Conservation (phyloP, 1,140 invertebrate genomes). For the Hormaphis cornu region DNA sequence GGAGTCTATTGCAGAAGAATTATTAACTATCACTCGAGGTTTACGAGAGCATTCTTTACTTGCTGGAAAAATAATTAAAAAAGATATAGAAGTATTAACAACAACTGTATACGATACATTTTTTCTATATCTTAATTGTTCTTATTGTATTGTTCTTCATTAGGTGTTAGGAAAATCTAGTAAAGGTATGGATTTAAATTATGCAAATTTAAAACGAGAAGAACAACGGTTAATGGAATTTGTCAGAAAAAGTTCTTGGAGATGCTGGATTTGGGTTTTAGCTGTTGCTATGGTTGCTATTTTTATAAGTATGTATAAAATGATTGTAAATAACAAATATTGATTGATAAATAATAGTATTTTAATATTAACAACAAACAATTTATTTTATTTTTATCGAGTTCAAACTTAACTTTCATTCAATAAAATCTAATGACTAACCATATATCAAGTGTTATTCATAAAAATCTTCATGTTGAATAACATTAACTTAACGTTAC, state of each 20-base stretch:
- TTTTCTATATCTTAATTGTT: neutral
- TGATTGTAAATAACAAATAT: neutral
- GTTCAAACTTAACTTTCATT: no score
- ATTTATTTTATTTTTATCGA: no score
- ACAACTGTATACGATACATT: neutral
- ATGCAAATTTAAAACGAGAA: constrained; percentile 64
- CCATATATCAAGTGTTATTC: no score
- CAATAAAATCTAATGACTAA: no score
- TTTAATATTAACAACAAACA: no score
- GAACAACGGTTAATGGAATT: constrained; percentile 72
- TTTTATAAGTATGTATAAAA: constrained; percentile 67
- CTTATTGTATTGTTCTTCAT: constrained; percentile 38
- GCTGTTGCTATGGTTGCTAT: constrained; percentile 69
- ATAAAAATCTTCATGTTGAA: no score
- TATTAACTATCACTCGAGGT: constrained; percentile 74
- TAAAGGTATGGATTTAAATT: constrained; percentile 67
- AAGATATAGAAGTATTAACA: constrained; percentile 63
- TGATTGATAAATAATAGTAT: neutral
- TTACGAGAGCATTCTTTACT: constrained; percentile 81
- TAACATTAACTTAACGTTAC: no score
- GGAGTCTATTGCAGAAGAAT: constrained; percentile 85
- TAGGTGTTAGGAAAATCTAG: constrained; percentile 64
- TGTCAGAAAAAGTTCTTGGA: constrained; percentile 68
- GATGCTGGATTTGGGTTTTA: constrained; percentile 90
- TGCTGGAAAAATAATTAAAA: constrained; percentile 74